These are phyloP conservation scores for Tortrix viridana DNA, from an alignment of 2,888 invertebrate genomes.

Conservation along the genomic window DNA sequence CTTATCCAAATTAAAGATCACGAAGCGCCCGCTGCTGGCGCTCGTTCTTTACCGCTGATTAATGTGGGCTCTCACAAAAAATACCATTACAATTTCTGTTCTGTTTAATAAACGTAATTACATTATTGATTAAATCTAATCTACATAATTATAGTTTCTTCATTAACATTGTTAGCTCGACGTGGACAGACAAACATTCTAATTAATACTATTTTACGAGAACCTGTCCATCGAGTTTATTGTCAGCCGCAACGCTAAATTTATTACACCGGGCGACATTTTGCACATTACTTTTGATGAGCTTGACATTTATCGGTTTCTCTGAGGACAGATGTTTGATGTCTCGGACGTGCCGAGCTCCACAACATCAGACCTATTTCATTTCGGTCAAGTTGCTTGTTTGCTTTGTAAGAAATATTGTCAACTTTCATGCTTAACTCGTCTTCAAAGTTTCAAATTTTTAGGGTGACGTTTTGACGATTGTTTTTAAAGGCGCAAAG, in stretches of 20 bases:
- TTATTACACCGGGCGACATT: slow-evolving; percentile 27
- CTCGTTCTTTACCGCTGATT: slow-evolving; percentile 26
- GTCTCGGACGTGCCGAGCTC: slow-evolving; percentile 8
- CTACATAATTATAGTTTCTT: slow-evolving; percentile 37
- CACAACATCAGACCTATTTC: slow-evolving; percentile 1
- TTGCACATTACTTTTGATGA: slow-evolving; percentile 35
- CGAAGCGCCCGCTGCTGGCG: slow-evolving; percentile 30
- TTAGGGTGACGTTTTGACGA: too few species aligned
- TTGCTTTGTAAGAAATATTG: slow-evolving; percentile 11
- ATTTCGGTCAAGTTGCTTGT: slow-evolving; percentile 1
- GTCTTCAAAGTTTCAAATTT: background rate
- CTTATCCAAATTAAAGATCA: slow-evolving; percentile 35
- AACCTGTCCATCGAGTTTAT: slow-evolving; percentile 10
- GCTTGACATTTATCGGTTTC: slow-evolving; percentile 30
- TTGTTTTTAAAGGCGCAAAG: slow-evolving; percentile 7
- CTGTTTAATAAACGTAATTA: slow-evolving; percentile 38
- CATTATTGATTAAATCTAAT: slow-evolving; percentile 38
- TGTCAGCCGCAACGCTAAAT: slow-evolving; percentile 15
- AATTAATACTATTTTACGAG: slow-evolving; percentile 34
- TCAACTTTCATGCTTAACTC: background rate
- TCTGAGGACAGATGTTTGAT: slow-evolving; percentile 17
- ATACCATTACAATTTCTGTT: slow-evolving; percentile 38
- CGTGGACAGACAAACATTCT: slow-evolving; percentile 31
- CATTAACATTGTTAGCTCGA: slow-evolving; percentile 21
- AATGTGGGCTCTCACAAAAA: slow-evolving; percentile 36